Evolutionary conservation across 2,888 invertebrate genomes (phyloP), one percentile per base, ranked within the genome.

Genomic region (Argyresthia albistria): DNA sequence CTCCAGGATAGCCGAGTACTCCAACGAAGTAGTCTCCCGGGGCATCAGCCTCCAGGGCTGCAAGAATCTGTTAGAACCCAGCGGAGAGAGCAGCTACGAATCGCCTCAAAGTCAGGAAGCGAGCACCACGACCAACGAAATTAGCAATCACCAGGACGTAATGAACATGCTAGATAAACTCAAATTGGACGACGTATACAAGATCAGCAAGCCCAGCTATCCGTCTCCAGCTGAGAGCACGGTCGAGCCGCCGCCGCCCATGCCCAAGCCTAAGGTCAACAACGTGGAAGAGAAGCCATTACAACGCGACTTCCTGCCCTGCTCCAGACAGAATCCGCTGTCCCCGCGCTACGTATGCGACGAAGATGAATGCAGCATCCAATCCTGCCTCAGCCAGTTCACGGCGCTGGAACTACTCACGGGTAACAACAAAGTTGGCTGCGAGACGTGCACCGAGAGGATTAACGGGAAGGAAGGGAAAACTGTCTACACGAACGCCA

Each of bases 401-500:
- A 98, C 97, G 0, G 93, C 94, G 0, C 90, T 95, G 12, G 98
- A 99, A 73, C 83, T 97, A 15, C 91, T 99, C 79, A 95, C 94
- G 0, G 98, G 96, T 0, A 94, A 93, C 71, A 98, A 99, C 76
- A 95, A 95, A 80, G 97, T 98, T 49, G 93, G 94, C 53, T 99
- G 99, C 76, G 95, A 96, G 67, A 91, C 92, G 47, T 99, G 99
- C 80, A 96, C 96, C 0, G 91, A 91, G 58, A 80, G 91, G n/a
- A 87, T 90, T 57, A 92, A 92, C 60, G 91, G 90, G 43, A 90
- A 90, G 54, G 90, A 91, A 54, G 92, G 91, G 14, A 94, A 93
- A 70, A 92, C 93, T 6, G 90, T 95, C 0, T 92, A 93, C 72
- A 94, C 95, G 0, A 93, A 94, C 67, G 94, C 95, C 45, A 94